A percentile compares a stretch with the other conserved stretches of the same genome.
phyloP scores from a whole-genome alignment of 2,888 invertebrate species.

The Caenorhabditis wallacei region DNA sequence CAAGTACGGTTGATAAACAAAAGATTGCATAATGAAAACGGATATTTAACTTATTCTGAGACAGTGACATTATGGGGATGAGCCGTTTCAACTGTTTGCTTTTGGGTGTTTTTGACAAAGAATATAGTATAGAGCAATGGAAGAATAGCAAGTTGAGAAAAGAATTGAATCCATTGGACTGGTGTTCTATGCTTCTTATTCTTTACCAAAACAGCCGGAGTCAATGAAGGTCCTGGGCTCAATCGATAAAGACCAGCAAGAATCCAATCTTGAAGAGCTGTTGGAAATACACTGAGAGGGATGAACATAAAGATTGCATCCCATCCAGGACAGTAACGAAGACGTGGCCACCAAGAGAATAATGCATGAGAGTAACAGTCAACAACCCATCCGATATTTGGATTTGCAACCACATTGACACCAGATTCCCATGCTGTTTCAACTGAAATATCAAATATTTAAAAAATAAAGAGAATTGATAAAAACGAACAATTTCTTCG shows the following conservation, averaged over 20 bases:
- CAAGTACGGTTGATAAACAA: slow-evolving; percentile 51
- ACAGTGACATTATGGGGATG: slow-evolving; percentile 47
- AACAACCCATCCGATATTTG: slow-evolving; percentile 77
- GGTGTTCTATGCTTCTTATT: slow-evolving; percentile 10
- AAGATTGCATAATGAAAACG: neutral
- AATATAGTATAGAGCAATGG: slow-evolving; percentile 45
- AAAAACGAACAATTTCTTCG: slow-evolving; percentile 79
- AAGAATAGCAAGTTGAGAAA: slow-evolving; percentile 49
- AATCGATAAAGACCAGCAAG: slow-evolving; percentile 67
- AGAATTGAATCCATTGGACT: slow-evolving; percentile 38
- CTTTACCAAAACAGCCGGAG: slow-evolving; percentile 52
- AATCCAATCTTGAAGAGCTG: slow-evolving; percentile 70
- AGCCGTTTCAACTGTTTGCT: slow-evolving; percentile 9
- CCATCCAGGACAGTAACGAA: slow-evolving; percentile 76
- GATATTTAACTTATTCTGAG: neutral
- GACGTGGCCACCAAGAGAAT: slow-evolving; percentile 72
- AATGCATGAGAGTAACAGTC: slow-evolving; percentile 78
- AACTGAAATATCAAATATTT: slow-evolving; percentile 66
- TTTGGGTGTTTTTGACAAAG: slow-evolving; percentile 43
- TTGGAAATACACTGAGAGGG: slow-evolving; percentile 75
- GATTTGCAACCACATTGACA: slow-evolving; percentile 75
- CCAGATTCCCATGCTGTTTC: slow-evolving; percentile 74
- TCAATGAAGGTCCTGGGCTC: slow-evolving; percentile 72
- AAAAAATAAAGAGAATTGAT: too few relatives aligned
- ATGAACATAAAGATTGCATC: slow-evolving; percentile 79